Percentiles rank a stretch among this genome's conserved stretches.
These are phyloP conservation scores for Phrixothrix hirtus DNA, from an alignment of 2,888 invertebrate species.

Conservation along the genomic window DNA sequence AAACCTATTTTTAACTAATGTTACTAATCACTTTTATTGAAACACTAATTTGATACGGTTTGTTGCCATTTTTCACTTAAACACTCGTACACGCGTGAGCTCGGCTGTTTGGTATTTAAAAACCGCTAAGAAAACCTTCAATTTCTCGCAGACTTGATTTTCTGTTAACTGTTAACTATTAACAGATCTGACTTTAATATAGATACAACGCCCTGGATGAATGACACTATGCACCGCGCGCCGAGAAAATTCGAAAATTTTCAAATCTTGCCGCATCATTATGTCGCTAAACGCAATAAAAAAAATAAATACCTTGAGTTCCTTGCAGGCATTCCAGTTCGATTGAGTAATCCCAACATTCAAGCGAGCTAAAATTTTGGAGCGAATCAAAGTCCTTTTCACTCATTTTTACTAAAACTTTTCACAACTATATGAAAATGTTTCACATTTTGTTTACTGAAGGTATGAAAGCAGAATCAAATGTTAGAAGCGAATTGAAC, in stretches of 20 bases:
- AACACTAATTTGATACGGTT: slow-evolving; percentile 11
- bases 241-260: background rate
- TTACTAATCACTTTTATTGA: slow-evolving; percentile 2
- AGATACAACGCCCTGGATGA: too few species aligned
- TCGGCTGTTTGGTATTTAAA: background rate
- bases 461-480: too few species aligned
- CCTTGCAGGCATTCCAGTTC: slow-evolving; percentile 80
- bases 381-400: slow-evolving; percentile 48
- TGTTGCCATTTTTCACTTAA: background rate
- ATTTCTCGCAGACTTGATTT: background rate
- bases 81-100: background rate
- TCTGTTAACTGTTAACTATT: background rate
- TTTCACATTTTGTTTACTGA: slow-evolving; percentile 6
- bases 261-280: background rate
- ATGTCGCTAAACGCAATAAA: background rate
- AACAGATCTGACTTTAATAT: background rate
- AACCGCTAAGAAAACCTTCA: background rate
- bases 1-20: slow-evolving; percentile 4
- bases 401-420: slow-evolving; percentile 43
- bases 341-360: slow-evolving; percentile 84
- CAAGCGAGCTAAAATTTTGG: slow-evolving; percentile 64
- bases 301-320: slow-evolving; percentile 72
- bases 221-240: too few species aligned
- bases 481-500: too few species aligned
- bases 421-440: background rate